Percentiles rank a stretch among this genome's conserved stretches.
Conservation (phyloP, 2,113 vertebrate species). For the Chamaetylas fuelleborni region DNA sequence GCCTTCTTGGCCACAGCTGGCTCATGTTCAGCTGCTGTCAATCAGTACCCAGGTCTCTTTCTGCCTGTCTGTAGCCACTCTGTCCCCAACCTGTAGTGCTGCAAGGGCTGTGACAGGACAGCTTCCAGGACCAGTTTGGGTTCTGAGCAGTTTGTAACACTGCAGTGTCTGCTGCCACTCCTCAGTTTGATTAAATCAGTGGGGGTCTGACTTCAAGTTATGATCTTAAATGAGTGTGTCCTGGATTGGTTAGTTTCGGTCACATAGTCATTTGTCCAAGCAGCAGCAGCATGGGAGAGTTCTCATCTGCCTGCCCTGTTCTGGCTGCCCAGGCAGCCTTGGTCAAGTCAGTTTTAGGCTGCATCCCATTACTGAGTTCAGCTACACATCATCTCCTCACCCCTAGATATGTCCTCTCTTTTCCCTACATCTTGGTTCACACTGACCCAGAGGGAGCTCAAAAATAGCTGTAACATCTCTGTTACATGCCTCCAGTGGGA, state of each 20-base stretch:
- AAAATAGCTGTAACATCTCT: fast-evolving
- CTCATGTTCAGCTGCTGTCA: background rate
- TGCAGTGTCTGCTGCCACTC: background rate
- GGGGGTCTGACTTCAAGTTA: background rate
- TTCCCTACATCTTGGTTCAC: background rate
- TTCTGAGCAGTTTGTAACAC: background rate
- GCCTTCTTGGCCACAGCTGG: no score
- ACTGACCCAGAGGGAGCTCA: background rate
- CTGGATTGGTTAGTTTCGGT: background rate
- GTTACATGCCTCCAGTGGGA: background rate
- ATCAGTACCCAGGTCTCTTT: background rate
- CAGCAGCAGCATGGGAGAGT: background rate
- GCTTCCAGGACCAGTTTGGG: background rate
- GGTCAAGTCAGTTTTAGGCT: background rate
- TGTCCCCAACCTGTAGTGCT: background rate
- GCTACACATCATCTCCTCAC: background rate
- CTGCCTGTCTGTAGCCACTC: background rate
- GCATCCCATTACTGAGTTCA: background rate
- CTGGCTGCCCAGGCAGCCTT: background rate
- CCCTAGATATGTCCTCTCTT: background rate
- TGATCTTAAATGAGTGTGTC: background rate
- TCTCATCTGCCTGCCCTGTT: background rate
- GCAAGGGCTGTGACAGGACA: background rate
- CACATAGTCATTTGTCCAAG: background rate
- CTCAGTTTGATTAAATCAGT: background rate